Percentiles rank a stretch among this genome's conserved stretches.
Conservation (phyloP, 1,140 invertebrate genomes). For the Holotrichia oblita region DNA sequence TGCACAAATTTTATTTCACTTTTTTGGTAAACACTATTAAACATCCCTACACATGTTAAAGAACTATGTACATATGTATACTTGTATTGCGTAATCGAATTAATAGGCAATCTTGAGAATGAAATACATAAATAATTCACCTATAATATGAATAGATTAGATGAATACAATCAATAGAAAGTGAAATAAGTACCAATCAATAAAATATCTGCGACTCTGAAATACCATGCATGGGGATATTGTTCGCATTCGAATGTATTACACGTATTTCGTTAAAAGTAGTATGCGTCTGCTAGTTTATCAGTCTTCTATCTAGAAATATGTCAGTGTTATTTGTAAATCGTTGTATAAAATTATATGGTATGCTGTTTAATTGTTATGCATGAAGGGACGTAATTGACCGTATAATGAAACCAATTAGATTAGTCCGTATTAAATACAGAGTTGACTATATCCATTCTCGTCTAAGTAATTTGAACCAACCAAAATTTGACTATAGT, state of each 20-base stretch:
- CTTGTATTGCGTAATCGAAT: not conserved
- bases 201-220: not conserved
- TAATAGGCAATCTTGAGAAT: not conserved
- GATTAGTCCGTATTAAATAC: not conserved
- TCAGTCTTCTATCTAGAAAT: conserved; percentile 10
- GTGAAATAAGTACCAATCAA: not conserved
- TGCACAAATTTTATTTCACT: no score
- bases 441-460: not conserved
- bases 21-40: no score
- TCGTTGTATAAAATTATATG: conserved; percentile 19
- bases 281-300: not conserved
- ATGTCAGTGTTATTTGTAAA: not conserved
- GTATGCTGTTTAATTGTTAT: not conserved
- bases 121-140: conserved; percentile 8
- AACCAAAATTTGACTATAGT: no score
- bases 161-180: conserved; percentile 21
- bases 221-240: not conserved
- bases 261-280: conserved; percentile 1
- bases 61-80: no score
- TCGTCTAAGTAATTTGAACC: not conserved
- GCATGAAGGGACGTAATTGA: not conserved
- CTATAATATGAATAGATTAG: not conserved
- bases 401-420: not conserved
- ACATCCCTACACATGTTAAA: no score
- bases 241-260: conserved; percentile 7